Base-by-base conservation (phyloP, 2,797 vertebrate species). In the Sylvia borin region DNA sequence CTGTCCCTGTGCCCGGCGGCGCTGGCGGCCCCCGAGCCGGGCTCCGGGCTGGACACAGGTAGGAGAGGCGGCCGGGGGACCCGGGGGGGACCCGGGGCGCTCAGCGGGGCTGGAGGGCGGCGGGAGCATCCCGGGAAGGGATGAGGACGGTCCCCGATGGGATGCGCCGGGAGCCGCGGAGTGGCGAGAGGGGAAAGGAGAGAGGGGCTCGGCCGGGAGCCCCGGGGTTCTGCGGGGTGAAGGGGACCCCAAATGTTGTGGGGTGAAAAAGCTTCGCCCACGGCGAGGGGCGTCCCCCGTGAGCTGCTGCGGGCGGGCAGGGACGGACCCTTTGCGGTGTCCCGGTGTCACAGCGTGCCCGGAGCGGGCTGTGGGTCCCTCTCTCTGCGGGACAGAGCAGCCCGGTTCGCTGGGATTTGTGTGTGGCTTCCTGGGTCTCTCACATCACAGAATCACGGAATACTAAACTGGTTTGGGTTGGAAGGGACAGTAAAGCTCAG, bases 11-110 rank as follows among this genome's bases (percentile, higher is more conserved):
- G 27, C 31, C 50, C 11, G 12, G 22, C 7, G 51, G 90, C n/a
- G 71, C 71, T 26, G 92, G 73, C 70, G 29, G 47, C 21, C 32
- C 57, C 68, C 68, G 90, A 94, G 67, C 66, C 32, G 65, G 93
- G 91, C 34, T 95, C 93, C 27, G 95, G 85, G 77, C 38, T 84
- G 78, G 50, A 27, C 10, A 11, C 88, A 81, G 95, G 93, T 94
- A 92, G 29, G 83, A 53, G 4, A 8, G 72, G 64, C 32, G 32
- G 25, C 21, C 54, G 38, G 36, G 27, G 32, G 18, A 13, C 48
- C 21, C 16, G 16, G 67, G 51, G 13, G n/a, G 11, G 7, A 11
- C 3, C 5, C 32, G 13, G 40, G 40, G 61, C 16, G 47, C 50
- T 54, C 40, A 12, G 70, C 53, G 53, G 42, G 15, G 65, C 64